Evolutionary conservation across 2,888 invertebrate species (phyloP).

Genomic region (Mesorhabditis belari): DNA sequence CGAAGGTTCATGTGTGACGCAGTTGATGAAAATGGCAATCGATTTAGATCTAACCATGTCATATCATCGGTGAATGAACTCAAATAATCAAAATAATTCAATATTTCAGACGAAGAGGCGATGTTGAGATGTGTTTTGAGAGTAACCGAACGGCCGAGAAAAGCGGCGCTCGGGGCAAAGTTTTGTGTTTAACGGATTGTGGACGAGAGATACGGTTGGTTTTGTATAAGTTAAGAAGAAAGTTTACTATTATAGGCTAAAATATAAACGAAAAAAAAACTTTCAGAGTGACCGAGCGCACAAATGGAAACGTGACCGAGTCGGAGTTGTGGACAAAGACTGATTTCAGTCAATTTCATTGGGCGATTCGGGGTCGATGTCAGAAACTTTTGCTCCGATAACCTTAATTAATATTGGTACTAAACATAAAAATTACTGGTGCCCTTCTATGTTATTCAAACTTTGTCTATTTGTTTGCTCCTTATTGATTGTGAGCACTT

Average conservation of each 20-base stretch:
- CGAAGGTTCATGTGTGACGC: slow-evolving; percentile 29
- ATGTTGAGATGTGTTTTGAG: slow-evolving; percentile 41
- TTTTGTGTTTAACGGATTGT: slow-evolving; percentile 28
- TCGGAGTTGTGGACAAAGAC: slow-evolving; percentile 44
- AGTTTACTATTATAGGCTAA: no score
- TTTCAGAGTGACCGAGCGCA: slow-evolving; percentile 35
- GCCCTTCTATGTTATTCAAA: no score
- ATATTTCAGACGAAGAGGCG: slow-evolving; percentile 9
- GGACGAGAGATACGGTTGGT: slow-evolving; percentile 32
- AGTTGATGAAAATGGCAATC: slow-evolving; percentile 40
- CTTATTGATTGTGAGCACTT: no score
- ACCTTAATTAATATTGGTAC: no score
- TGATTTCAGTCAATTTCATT: slow-evolving; percentile 40
- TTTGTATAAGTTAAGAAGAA: background rate
- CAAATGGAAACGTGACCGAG: slow-evolving; percentile 29
- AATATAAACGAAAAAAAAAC: background rate
- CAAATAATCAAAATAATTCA: background rate
- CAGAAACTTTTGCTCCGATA: slow-evolving; percentile 19
- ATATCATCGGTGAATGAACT: slow-evolving; percentile 28
- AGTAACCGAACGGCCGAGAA: slow-evolving; percentile 40
- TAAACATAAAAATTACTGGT: no score
- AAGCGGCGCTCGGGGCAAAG: slow-evolving; percentile 34
- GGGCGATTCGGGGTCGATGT: slow-evolving; percentile 45
- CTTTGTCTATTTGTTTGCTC: no score
- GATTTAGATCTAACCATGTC: slow-evolving; percentile 42